phyloP scores from a whole-genome alignment of 30 jellyfish, hydroid and myxozoan species.

The Aurelia coerulea region DNA sequence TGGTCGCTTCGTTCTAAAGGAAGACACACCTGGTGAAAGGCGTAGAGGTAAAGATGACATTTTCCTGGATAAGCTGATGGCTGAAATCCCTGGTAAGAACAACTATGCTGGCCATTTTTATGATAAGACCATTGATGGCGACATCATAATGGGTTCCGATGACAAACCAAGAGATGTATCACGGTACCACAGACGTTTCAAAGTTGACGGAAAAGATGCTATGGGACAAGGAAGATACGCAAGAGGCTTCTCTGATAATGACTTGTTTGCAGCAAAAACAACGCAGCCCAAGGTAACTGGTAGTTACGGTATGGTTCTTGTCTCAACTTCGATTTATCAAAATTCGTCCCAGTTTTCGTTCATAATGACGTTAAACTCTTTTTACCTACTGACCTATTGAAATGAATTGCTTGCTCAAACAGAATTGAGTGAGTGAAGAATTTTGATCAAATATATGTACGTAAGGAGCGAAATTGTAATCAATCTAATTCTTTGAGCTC shows the following conservation, averaged over 20 bases:
- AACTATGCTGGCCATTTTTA: conserved; percentile 56
- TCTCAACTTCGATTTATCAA: too few relatives aligned
- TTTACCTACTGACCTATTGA: too few relatives aligned
- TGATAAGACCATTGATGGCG: conserved; percentile 48
- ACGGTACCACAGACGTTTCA: conserved; percentile 64
- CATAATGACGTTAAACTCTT: too few relatives aligned
- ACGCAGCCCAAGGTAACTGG: conserved; percentile 57
- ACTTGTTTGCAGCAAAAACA: conserved; percentile 77
- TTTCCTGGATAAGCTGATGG: conserved; percentile 59
- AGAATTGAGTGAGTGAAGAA: too few relatives aligned
- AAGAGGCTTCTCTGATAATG: conserved; percentile 74
- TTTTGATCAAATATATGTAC: too few relatives aligned
- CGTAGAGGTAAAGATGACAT: conserved; percentile 1
- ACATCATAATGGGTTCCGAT: conserved; percentile 9
- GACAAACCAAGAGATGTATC: conserved; percentile 70
- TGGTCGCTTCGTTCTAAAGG: conserved; percentile 71
- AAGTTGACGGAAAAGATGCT: conserved; percentile 70
- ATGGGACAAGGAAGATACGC: conserved; percentile 59
- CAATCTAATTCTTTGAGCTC: too few relatives aligned
- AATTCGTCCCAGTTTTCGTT: too few relatives aligned
- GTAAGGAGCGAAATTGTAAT: too few relatives aligned
- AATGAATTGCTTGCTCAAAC: too few relatives aligned
- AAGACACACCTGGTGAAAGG: conserved; percentile 2
- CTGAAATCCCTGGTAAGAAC: conserved; percentile 67
- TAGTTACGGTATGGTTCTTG: background rate